These are phyloP conservation scores for Drosophila sturtevanti DNA, from an alignment of 1,140 invertebrate species.

Conservation along the genomic window DNA sequence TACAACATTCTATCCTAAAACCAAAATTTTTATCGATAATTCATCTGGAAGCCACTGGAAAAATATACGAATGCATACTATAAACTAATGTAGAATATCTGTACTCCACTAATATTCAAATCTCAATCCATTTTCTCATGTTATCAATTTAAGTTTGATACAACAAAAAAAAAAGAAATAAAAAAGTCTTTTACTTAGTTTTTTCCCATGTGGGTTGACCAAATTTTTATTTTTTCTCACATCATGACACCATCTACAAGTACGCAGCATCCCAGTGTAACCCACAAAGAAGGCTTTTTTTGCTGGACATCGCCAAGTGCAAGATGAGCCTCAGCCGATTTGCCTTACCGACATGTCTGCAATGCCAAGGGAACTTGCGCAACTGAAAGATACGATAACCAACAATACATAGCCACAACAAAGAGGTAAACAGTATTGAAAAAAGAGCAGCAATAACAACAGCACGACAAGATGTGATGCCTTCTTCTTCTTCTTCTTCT, in stretches of 20 bases:
- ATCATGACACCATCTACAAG: slow-evolving; percentile 69
- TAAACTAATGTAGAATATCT: neutral
- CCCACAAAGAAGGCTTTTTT: slow-evolving; percentile 38
- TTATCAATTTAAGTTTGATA: neutral
- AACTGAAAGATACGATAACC: slow-evolving; percentile 25
- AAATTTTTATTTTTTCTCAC: slow-evolving; percentile 28
- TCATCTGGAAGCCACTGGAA: no score
- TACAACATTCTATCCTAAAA: no score
- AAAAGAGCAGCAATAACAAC: slow-evolving; percentile 35
- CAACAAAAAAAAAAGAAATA: neutral
- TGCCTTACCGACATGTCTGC: slow-evolving; percentile 1
- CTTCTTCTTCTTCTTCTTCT: slow-evolving; percentile 3
- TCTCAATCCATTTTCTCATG: no score
- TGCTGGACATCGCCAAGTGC: slow-evolving; percentile 20
- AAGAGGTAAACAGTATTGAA: slow-evolving; percentile 35
- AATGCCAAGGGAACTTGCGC: slow-evolving; percentile 24
- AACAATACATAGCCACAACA: slow-evolving; percentile 22
- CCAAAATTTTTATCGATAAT: no score
- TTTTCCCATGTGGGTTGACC: slow-evolving; percentile 43
- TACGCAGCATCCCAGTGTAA: slow-evolving; percentile 25
- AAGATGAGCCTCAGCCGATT: neutral
- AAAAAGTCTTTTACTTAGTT: slow-evolving; percentile 10
- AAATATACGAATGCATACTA: no score
- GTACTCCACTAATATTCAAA: no score
- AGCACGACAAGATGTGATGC: slow-evolving; percentile 10